These are phyloP conservation scores for Pao palembangensis DNA, from an alignment of 2,113 vertebrate genomes.

Conservation along the genomic window DNA sequence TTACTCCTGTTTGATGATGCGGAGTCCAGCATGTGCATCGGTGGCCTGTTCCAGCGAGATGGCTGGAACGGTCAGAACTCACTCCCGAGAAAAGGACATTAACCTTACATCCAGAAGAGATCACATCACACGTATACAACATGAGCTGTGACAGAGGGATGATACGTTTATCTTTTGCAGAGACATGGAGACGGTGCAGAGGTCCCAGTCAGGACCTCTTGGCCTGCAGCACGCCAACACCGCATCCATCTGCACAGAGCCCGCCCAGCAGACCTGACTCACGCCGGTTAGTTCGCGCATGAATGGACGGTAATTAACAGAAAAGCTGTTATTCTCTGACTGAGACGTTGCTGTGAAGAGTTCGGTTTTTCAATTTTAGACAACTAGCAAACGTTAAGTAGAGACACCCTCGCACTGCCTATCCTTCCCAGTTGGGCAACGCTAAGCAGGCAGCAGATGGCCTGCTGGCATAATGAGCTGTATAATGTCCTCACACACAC, in stretches of 20 bases:
- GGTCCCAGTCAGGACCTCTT: slow-evolving; percentile 33
- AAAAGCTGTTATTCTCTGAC: too few relatives aligned
- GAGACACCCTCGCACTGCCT: slow-evolving; percentile 41
- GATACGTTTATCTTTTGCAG: too few relatives aligned
- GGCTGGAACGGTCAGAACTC: slow-evolving; percentile 22
- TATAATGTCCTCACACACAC: slow-evolving; percentile 27
- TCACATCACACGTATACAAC: neutral
- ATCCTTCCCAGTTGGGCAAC: slow-evolving; percentile 39
- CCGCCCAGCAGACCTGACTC: slow-evolving; percentile 4
- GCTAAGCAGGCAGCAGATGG: slow-evolving; percentile 66
- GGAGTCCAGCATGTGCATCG: slow-evolving; percentile 1
- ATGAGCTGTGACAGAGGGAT: neutral
- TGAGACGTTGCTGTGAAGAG: slow-evolving; percentile 6
- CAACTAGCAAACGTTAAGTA: neutral
- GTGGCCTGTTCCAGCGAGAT: neutral
- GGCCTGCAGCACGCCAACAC: slow-evolving; percentile 47
- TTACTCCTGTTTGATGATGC: neutral
- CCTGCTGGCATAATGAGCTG: slow-evolving; percentile 51
- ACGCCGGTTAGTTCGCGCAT: neutral
- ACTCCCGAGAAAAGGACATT: slow-evolving; percentile 6
- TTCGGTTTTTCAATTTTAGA: too few relatives aligned
- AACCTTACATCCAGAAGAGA: neutral
- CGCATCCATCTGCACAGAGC: slow-evolving; percentile 30
- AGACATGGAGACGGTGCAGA: too few relatives aligned
- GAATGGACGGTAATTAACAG: neutral